Percentiles rank a stretch among this genome's conserved stretches.
Evolutionary conservation across 2,797 vertebrate genomes (phyloP).

Genomic region (Sebastes minor): DNA sequence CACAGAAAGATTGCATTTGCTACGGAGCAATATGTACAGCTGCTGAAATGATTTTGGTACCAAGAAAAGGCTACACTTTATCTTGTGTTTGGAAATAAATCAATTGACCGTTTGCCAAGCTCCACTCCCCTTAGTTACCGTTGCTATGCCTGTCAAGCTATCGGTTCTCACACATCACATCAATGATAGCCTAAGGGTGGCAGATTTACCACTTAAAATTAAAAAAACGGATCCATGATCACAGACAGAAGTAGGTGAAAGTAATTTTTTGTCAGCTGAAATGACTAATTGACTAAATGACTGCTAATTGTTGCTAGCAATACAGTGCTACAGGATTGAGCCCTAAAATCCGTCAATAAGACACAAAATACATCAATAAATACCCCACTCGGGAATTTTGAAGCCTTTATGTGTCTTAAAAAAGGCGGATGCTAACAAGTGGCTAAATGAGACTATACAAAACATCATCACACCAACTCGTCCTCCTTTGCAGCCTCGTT

Average conservation of each 20-base stretch:
- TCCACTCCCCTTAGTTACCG: background rate
- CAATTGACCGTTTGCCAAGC: background rate
- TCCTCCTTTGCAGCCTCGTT: too few species aligned
- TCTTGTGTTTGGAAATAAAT: background rate
- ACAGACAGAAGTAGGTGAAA: background rate
- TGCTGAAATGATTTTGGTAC: background rate
- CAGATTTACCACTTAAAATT: background rate
- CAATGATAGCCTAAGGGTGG: background rate
- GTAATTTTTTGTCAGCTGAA: background rate
- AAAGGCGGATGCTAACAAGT: too few species aligned
- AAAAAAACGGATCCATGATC: background rate
- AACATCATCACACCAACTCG: too few species aligned
- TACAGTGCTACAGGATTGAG: too few species aligned
- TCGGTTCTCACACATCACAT: background rate
- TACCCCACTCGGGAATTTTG: too few species aligned
- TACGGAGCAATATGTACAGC: background rate
- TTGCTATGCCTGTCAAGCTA: background rate
- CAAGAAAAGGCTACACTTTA: background rate
- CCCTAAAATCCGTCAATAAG: background rate
- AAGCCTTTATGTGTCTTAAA: too few species aligned
- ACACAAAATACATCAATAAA: background rate
- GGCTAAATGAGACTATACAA: too few species aligned
- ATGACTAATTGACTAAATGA: background rate
- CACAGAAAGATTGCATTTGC: background rate
- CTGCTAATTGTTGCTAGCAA: too few species aligned